A percentile compares a stretch with the other conserved stretches of the same genome.
These are phyloP conservation scores for Anadara kagoshimensis DNA, from an alignment of 1,140 invertebrate species.

Conservation along the genomic window DNA sequence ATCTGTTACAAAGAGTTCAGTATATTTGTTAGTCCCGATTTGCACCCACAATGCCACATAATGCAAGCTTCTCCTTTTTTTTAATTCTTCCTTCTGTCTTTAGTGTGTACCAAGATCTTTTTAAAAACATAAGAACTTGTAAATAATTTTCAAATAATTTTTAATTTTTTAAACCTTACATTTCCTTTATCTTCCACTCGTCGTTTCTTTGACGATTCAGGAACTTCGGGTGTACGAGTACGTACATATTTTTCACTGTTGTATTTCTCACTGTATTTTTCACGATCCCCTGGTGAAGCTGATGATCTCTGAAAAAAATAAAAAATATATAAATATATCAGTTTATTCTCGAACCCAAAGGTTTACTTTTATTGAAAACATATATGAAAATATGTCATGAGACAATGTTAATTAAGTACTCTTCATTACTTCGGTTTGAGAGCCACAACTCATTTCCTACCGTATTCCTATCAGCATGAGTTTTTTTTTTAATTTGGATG, in stretches of 20 bases:
- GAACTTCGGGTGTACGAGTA: constrained; percentile 70
- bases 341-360: not conserved
- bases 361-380: not conserved
- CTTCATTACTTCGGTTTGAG: no score
- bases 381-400: no score
- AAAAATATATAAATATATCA: constrained; percentile 10
- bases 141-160: constrained; percentile 20
- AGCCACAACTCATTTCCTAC: no score
- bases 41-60: no score
- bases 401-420: no score
- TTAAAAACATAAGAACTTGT: not conserved
- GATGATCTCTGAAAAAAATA: constrained; percentile 84
- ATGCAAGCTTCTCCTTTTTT: no score
- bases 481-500: no score
- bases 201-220: constrained; percentile 69
- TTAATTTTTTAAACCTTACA: constrained; percentile 46
- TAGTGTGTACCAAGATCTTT: not conserved
- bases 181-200: constrained; percentile 62
- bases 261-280: constrained; percentile 37
- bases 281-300: constrained; percentile 89
- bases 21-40: no score
- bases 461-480: no score
- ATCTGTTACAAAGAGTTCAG: no score
- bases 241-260: constrained; percentile 59
- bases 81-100: not conserved